These are phyloP conservation scores for Grammomys dolichurus DNA, from an alignment of 2,113 vertebrate genomes.

Conservation along the genomic window DNA sequence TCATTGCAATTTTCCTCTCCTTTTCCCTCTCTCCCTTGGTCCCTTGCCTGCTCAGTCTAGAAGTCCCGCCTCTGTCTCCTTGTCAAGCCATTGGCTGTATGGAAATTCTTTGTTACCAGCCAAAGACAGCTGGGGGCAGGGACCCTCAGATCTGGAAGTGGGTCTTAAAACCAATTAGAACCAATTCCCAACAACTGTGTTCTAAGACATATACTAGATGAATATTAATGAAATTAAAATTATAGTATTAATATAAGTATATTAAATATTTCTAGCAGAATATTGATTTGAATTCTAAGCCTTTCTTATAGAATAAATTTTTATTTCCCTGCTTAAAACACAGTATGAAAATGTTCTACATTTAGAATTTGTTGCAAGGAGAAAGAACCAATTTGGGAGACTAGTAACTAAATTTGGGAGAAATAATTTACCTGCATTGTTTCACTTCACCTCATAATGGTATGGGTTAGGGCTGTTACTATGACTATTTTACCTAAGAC, in stretches of 20 bases:
- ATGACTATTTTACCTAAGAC: not conserved
- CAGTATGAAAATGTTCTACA: not conserved
- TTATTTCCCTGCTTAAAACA: not conserved
- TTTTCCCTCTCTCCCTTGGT: no score
- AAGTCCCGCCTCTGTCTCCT: no score
- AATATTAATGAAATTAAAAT: constrained; percentile 19
- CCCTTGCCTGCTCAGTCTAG: no score
- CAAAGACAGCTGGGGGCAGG: no score
- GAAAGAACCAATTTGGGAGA: not conserved
- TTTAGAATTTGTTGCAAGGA: constrained; percentile 2
- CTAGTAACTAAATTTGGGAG: not conserved
- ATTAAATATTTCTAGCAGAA: not conserved
- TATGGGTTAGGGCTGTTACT: not conserved
- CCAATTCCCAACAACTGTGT: not conserved
- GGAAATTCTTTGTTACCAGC: no score
- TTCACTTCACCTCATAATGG: not conserved
- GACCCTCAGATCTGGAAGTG: no score
- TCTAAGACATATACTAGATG: not conserved
- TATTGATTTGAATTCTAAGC: not conserved
- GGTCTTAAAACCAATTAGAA: no score
- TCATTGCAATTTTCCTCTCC: no score
- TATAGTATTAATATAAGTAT: not conserved
- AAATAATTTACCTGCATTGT: not conserved
- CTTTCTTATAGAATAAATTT: not conserved
- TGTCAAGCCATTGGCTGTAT: no score